Evolutionary conservation across 2,797 vertebrate genomes (phyloP).

Genomic region (Mycteria americana): DNA sequence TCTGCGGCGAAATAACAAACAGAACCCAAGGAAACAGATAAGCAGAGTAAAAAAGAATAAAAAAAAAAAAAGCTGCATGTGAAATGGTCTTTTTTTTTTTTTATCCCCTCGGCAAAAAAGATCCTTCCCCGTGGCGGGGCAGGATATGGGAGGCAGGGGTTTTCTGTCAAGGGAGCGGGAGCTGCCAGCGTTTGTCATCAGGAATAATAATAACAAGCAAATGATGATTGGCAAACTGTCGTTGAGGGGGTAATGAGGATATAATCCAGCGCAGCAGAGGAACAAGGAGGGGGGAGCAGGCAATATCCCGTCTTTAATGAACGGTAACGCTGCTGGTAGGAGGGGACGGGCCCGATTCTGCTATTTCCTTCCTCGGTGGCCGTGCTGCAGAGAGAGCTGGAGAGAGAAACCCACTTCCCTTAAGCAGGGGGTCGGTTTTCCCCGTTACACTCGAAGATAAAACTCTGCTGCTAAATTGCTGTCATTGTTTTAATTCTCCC

Average conservation of each 20-base stretch:
- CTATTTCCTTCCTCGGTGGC: not conserved
- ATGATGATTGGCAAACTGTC: constrained; percentile 63
- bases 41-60: not conserved
- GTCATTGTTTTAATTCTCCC: constrained; percentile 33
- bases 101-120: rapidly evolving
- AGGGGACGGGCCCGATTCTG: not conserved
- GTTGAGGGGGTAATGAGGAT: constrained; percentile 19
- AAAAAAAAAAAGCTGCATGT: not conserved
- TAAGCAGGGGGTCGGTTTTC: not conserved
- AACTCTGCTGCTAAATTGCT: constrained; percentile 10
- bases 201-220: constrained; percentile 49
- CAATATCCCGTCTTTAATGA: not conserved
- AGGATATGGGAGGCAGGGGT: not conserved
- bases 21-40: not conserved
- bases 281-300: not conserved
- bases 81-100: not conserved
- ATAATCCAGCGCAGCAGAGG: constrained; percentile 31
- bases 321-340: not conserved
- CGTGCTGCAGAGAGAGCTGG: not conserved
- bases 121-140: not conserved
- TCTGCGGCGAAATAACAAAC: not conserved
- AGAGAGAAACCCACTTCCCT: constrained; percentile 10
- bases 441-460: constrained; percentile 24
- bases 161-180: not conserved
- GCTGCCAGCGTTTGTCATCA: constrained; percentile 53